Base-by-base conservation (phyloP, 64 coral and sea anemone genomes). In the Orbicella faveolata region DNA sequence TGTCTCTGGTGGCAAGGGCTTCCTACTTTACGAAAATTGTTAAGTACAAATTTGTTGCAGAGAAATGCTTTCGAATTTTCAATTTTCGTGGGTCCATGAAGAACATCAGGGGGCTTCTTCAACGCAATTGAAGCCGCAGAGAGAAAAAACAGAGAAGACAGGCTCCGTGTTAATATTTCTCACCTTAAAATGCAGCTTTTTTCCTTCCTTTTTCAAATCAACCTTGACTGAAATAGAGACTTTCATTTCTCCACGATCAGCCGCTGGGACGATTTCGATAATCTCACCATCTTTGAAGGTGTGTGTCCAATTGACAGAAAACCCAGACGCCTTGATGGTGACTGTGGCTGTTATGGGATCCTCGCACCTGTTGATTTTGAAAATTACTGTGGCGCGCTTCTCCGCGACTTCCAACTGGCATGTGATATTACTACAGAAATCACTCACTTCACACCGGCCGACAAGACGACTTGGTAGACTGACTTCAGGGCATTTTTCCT, bases 121-220 rank as follows among this genome's bases (percentile, higher is more conserved):
- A 57, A 57, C 54, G 54, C 54, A 57, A 57, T 9, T 14, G 8
- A 57, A 11, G 13, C 54, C 54, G 54, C 4, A 41, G 39, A 41
- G 39, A 41, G 4, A 4, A 41, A 1, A 41, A 4, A 41, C 39
- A 41, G 39, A 41, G 39, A 57, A 14, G 54, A 57, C 54, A 57
- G 54, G 7, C 4, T 14, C 8, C 1, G 54, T 57, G 54, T 57
- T 57, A 10, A 69, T 23, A 69, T 25, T n/a, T 69, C 7, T 23
- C 68, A 83, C 81, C 81, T 83, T 83, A 36, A 83, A 83, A 48
- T 83, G 81, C 34, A 83, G 33, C 17, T 83, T 83, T 23, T 83
- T 68, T 9, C 81, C 81, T 44, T 83, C 36, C 10, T 19, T 69
- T 21, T 68, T 66, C 81, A 83, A 20, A 12, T 1, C 12, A 83